Evolutionary conservation across 1,140 invertebrate species (phyloP).

Genomic region (Micrasema minimum): DNA sequence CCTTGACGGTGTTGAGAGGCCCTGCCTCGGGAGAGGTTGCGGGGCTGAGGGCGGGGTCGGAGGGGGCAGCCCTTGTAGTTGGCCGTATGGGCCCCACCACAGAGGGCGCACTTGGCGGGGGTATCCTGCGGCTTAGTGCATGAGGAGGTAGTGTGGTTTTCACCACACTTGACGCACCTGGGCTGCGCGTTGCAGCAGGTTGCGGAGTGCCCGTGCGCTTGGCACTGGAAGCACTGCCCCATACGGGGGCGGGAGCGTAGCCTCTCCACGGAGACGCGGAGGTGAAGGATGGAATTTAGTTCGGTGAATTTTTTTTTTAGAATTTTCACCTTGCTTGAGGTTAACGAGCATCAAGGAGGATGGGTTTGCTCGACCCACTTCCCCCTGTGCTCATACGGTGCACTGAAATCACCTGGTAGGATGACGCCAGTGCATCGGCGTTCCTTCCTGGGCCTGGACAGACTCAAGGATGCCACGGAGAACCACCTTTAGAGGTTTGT

Average conservation of each 20-base stretch:
- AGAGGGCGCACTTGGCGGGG: conserved; percentile 1
- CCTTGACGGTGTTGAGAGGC: too few relatives aligned
- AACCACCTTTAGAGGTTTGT: not conserved
- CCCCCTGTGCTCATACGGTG: not conserved
- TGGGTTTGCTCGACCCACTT: too few relatives aligned
- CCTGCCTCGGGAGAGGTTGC: too few relatives aligned
- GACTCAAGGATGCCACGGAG: not conserved
- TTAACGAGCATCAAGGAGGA: too few relatives aligned
- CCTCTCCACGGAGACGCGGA: not conserved
- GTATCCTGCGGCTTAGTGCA: not conserved
- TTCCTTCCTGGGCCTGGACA: not conserved
- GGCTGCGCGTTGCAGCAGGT: not conserved
- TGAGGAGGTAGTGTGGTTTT: not conserved
- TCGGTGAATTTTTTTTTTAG: not conserved
- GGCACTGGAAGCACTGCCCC: conserved; percentile 19
- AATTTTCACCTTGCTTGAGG: not conserved
- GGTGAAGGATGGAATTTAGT: not conserved
- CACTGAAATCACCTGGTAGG: not conserved
- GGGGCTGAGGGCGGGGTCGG: not conserved
- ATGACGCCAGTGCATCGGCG: not conserved
- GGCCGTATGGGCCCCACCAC: not conserved
- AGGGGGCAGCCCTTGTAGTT: conserved; percentile 17
- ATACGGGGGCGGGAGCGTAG: not conserved
- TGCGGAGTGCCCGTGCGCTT: not conserved
- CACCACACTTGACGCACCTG: not conserved